Conservation (phyloP, 2,888 invertebrate species). For the Xylota segnis region DNA sequence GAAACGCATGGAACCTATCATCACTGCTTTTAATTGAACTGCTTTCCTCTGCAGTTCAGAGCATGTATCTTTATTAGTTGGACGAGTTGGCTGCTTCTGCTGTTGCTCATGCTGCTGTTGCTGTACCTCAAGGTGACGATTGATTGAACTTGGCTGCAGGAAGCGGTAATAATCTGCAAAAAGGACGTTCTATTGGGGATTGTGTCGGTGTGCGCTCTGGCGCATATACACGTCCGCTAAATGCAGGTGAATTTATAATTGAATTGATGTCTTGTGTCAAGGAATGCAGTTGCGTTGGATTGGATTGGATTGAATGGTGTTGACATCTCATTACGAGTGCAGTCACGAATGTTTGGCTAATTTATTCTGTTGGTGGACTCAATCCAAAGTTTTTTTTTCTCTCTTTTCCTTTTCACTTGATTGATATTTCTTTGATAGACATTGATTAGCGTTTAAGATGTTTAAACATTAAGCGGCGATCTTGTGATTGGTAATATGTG, state of each 20-base stretch:
- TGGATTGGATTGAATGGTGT: constrained; percentile 20
- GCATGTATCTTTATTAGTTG: constrained; percentile 71
- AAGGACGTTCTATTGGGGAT: constrained; percentile 44
- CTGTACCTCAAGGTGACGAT: constrained; percentile 62
- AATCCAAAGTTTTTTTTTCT: constrained; percentile 5
- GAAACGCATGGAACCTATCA: constrained; percentile 73
- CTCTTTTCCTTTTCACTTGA: neutral
- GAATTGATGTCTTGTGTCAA: constrained; percentile 55
- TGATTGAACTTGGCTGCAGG: constrained; percentile 53
- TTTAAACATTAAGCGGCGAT: neutral
- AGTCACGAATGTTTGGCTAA: constrained; percentile 41
- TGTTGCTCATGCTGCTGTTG: neutral
- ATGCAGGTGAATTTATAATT: constrained; percentile 64
- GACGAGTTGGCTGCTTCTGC: constrained; percentile 32
- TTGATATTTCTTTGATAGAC: constrained; percentile 7
- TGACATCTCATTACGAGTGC: constrained; percentile 55
- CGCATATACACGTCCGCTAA: constrained; percentile 47
- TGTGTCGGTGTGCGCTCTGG: constrained; percentile 7
- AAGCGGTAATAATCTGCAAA: constrained; percentile 33
- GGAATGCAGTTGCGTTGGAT: constrained; percentile 38
- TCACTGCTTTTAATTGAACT: constrained; percentile 75
- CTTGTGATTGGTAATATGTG: neutral
- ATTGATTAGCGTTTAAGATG: neutral
- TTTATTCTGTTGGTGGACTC: constrained; percentile 18
- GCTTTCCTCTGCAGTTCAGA: constrained; percentile 35